Conservation (phyloP, 2,113 vertebrate species). For the Brachyhypopomus occidentalis region DNA sequence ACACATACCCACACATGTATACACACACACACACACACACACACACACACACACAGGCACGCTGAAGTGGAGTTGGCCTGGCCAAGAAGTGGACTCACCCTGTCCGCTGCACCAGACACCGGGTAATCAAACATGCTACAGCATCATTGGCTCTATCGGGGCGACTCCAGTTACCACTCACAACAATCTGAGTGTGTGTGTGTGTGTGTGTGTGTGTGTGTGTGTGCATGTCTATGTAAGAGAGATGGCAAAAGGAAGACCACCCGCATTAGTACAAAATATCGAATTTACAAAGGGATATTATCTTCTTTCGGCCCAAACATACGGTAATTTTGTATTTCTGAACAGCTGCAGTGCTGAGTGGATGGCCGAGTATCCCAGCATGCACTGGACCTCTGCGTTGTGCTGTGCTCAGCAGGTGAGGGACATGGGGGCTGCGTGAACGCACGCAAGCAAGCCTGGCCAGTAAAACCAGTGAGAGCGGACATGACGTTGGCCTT, state of each 20-base stretch:
- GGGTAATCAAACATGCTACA: constrained; percentile 38
- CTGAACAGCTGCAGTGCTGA: too few species aligned
- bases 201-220: not conserved
- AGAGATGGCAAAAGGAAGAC: too few species aligned
- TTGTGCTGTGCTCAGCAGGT: not conserved
- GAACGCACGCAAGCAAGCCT: not conserved
- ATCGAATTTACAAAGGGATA: too few species aligned
- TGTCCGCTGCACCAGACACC: constrained; percentile 1
- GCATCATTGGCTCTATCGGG: constrained; percentile 10
- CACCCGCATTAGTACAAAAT: too few species aligned
- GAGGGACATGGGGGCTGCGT: too few species aligned
- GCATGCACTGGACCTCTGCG: too few species aligned
- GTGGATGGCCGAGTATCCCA: too few species aligned
- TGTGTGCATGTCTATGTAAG: not conserved
- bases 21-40: constrained; percentile 23
- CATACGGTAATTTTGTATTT: too few species aligned
- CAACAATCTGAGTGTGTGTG: not conserved
- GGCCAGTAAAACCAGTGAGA: not conserved
- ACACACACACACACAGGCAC: constrained; percentile 18
- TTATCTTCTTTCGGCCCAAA: too few species aligned
- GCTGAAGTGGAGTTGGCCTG: constrained; percentile 33
- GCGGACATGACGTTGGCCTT: not conserved
- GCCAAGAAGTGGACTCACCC: constrained; percentile 1
- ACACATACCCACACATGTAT: not conserved
- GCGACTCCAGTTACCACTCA: not conserved